A percentile compares a stretch with the other conserved stretches of the same genome.
These are phyloP conservation scores for Sebastes baramenuke DNA, from an alignment of 2,797 vertebrate genomes.

Conservation along the genomic window DNA sequence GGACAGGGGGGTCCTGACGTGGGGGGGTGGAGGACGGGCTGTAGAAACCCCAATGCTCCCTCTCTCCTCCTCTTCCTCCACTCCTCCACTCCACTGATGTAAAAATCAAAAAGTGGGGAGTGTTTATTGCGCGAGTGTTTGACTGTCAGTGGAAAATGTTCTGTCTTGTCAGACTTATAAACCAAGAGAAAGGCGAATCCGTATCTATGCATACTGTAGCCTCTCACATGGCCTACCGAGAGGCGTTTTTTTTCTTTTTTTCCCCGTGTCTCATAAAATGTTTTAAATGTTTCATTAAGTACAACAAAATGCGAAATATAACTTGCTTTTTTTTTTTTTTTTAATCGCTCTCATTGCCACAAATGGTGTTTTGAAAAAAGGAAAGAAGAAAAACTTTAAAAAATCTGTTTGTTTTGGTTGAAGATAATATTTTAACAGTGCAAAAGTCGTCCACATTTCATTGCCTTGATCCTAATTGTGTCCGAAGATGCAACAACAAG, in stretches of 20 bases:
- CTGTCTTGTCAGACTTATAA: constrained; percentile 83
- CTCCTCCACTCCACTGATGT: constrained; percentile 68
- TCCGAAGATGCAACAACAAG: constrained; percentile 98
- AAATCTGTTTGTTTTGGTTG: constrained; percentile 59
- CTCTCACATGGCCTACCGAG: constrained; percentile 89
- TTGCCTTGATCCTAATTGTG: constrained; percentile 99
- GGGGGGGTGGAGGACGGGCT: constrained; percentile 64
- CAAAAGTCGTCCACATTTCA: constrained; percentile 99
- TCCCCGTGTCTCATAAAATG: constrained; percentile 75
- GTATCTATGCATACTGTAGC: constrained; percentile 99
- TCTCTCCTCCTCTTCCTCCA: constrained; percentile 65
- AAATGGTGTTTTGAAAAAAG: constrained; percentile 88
- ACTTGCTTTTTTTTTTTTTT: constrained; percentile 37
- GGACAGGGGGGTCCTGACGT: constrained; percentile 79
- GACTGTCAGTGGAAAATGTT: constrained; percentile 82
- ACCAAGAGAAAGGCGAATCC: constrained; percentile 86
- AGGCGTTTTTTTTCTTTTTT: constrained; percentile 82
- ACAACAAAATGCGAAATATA: constrained; percentile 64
- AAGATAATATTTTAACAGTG: constrained; percentile 88
- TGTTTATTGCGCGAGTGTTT: constrained; percentile 53
- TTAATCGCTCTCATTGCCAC: constrained; percentile 89
- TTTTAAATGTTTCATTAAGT: constrained; percentile 87
- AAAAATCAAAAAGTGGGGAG: constrained; percentile 60
- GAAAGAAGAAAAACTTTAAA: constrained; percentile 73
- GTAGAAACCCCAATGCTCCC: constrained; percentile 82